Conservation (phyloP, 1,140 invertebrate species). For the Drosophila busckii region DNA sequence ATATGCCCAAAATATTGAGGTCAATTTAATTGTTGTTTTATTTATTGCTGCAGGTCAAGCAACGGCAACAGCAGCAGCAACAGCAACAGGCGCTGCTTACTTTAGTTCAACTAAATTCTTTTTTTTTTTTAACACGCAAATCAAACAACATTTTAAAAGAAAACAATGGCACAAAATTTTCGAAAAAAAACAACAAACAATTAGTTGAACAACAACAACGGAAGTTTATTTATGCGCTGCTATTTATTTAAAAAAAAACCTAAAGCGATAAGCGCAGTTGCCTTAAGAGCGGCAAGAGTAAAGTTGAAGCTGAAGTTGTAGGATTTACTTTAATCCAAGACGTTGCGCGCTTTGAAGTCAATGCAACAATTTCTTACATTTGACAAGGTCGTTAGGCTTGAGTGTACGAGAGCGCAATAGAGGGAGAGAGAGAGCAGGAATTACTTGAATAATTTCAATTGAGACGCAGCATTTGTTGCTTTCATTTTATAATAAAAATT, state of each 20-base stretch:
- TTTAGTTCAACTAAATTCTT: neutral
- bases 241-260: constrained; percentile 69
- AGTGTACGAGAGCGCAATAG: neutral
- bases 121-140: constrained; percentile 20
- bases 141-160: constrained; percentile 44
- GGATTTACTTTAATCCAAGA: too few relatives aligned
- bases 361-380: constrained; percentile 33
- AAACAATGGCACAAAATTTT: constrained; percentile 21
- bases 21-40: neutral
- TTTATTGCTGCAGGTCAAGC: neutral
- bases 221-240: constrained; percentile 70
- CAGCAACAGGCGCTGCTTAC: neutral
- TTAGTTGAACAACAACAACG: constrained; percentile 45
- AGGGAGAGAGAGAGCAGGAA: neutral
- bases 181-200: constrained; percentile 20
- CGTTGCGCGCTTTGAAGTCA: constrained; percentile 6
- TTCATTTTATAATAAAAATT: too few relatives aligned
- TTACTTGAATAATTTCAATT: neutral
- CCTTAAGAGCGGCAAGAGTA: constrained; percentile 21
- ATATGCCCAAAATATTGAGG: neutral
- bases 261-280: constrained; percentile 56
- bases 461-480: too few relatives aligned
- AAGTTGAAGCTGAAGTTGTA: neutral
- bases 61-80: too few relatives aligned
- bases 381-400: constrained; percentile 70